Conservation (phyloP, 2,797 vertebrate genomes). For the Protosalanx chinensis region DNA sequence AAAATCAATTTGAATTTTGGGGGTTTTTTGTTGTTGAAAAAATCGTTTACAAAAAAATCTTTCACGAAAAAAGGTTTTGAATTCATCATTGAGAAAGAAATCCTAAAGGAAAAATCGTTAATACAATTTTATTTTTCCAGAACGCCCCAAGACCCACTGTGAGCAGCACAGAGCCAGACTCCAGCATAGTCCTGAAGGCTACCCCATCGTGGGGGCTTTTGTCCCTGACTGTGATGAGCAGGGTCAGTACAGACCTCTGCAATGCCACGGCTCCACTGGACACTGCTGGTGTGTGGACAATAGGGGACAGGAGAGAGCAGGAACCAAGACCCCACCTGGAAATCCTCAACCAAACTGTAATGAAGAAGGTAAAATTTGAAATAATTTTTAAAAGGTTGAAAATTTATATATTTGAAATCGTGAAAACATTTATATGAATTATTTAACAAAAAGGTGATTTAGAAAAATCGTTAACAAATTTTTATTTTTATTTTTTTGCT, state of each 20-base stretch:
- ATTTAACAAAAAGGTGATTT: too few relatives aligned
- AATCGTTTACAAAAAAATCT: too few relatives aligned
- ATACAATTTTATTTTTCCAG: conserved; percentile 7
- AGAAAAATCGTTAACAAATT: too few relatives aligned
- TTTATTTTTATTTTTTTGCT: too few relatives aligned
- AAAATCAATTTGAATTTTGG: too few relatives aligned
- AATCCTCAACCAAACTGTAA: conserved; percentile 57
- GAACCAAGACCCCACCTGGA: conserved; percentile 67
- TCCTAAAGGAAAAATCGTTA: too few relatives aligned
- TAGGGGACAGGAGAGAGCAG: conserved; percentile 66
- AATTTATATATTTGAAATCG: too few relatives aligned
- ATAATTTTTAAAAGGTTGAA: too few relatives aligned
- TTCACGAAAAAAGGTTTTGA: too few relatives aligned
- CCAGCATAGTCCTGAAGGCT: conserved; percentile 39
- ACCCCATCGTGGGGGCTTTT: conserved; percentile 42
- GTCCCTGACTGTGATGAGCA: conserved; percentile 67
- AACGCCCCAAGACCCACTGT: conserved; percentile 60
- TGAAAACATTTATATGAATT: too few relatives aligned
- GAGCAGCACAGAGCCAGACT: conserved; percentile 64
- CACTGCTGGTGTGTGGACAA: conserved; percentile 82
- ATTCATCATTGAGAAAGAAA: too few relatives aligned
- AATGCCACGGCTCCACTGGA: conserved; percentile 77
- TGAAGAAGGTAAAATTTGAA: conserved; percentile 60
- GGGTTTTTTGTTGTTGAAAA: too few relatives aligned
- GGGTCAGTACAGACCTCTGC: conserved; percentile 73